Base-by-base conservation (phyloP, 2,797 vertebrate species). In the Cichlasoma orientale region DNA sequence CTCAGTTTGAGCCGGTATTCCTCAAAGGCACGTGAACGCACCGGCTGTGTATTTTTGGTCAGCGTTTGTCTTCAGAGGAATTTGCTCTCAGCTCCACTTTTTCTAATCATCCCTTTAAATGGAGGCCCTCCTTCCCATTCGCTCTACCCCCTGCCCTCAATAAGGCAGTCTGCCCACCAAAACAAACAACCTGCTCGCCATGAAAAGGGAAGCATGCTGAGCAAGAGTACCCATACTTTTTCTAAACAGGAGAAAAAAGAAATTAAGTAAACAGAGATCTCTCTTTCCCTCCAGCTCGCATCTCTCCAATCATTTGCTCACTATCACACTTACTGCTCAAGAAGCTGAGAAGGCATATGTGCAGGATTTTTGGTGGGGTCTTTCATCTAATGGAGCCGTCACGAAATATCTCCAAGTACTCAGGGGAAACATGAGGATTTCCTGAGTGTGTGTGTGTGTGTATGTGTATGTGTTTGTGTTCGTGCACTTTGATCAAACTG, bases 401-500 rank as follows among this genome's bases (percentile, higher is more conserved):
- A 80, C 66, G 4, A 79, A 86, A 83, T 78, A 69, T 82, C 79
- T 89, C 79, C 53, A 57, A 31, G 79, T 27, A 55, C 82, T 82
- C 61, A 3, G 68, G 74, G 78, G 70, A 79, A 82, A 81, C 79
- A 72, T 27, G 84, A 86, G 77, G 83, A 88, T 86, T 83, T 90
- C 77, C 79, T 41, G 21, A 19, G 68, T 72, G 52, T 59, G 72
- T 66, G 27, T 47, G 63, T 54, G 18, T 21, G 69, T 78, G 47
- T 55, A 71, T 66, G 21, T 52, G 69, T 68, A 31, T 82, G 63
- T 77, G 79, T 81, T 59, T 79, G 79, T 56, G 75, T 69, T 38
- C 18, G 3, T 57, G 69, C 79, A 85, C 88, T 92, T 93, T 88
- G 90, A 93, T 92, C 89, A 82, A 78, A 79, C 80, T 77, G 73